Conservation (phyloP, 2,888 invertebrate species). For the Tenodera sinensis region DNA sequence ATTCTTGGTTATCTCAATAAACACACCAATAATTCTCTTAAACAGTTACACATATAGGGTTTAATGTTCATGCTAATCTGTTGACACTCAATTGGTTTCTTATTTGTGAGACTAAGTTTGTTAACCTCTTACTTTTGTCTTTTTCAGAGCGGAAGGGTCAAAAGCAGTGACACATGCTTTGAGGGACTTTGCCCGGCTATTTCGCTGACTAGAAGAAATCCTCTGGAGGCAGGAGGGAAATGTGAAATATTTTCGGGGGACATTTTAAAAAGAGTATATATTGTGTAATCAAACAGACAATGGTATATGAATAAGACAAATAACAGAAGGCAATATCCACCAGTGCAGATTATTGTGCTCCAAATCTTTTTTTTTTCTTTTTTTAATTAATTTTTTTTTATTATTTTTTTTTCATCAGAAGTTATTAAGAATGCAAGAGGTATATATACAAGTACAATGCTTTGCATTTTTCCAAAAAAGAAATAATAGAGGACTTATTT, state of each 20-base stretch:
- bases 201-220: slow-evolving; percentile 59
- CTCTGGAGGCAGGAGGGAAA: slow-evolving; percentile 1
- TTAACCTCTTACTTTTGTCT: background rate
- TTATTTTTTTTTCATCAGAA: background rate
- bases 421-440: background rate
- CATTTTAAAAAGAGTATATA: background rate
- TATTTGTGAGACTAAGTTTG: too few species aligned
- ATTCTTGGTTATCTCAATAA: too few species aligned
- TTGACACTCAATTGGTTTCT: too few species aligned
- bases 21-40: too few species aligned
- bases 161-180: slow-evolving; percentile 76
- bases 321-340: background rate
- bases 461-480: background rate
- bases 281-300: background rate
- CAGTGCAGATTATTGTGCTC: background rate
- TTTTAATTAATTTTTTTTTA: too few species aligned
- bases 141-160: slow-evolving; percentile 63
- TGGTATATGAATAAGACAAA: background rate
- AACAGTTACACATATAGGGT: too few species aligned
- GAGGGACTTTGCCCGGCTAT: slow-evolving; percentile 81
- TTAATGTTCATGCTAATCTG: too few species aligned
- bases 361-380: background rate
- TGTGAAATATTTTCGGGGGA: slow-evolving; percentile 16
- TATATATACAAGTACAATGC: background rate
- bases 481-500: background rate